phyloP scores from a whole-genome alignment of 2,113 vertebrate species.

The Dryoscopus gambensis region DNA sequence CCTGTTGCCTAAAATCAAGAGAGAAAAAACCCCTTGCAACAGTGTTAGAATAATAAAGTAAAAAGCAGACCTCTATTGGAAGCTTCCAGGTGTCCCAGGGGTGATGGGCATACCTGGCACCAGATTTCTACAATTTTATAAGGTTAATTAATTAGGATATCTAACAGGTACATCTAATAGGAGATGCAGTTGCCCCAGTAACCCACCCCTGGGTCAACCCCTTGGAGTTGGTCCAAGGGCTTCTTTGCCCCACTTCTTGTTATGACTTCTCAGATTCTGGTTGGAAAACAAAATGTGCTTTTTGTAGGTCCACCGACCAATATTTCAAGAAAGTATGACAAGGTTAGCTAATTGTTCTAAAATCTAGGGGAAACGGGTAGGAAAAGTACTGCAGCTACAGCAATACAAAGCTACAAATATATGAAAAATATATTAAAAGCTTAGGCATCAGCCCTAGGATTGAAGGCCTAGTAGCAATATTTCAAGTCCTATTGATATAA shows the following conservation, averaged over 20 bases:
- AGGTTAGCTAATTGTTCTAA: background rate
- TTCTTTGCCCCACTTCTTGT: background rate
- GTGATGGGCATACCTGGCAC: background rate
- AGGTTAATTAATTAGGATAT: background rate
- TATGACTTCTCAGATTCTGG: background rate
- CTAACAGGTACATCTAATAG: background rate
- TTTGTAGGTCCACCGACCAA: background rate
- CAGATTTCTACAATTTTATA: background rate
- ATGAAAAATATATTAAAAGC: background rate
- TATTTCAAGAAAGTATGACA: background rate
- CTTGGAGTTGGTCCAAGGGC: background rate
- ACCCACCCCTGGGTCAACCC: rapidly evolving
- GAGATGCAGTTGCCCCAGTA: background rate
- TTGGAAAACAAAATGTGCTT: background rate
- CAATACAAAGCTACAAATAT: background rate
- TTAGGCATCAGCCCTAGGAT: background rate
- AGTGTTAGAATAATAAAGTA: background rate
- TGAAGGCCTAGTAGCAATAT: background rate
- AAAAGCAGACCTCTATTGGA: background rate
- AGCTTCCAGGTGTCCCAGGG: background rate
- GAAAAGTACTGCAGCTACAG: background rate
- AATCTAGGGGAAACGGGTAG: background rate
- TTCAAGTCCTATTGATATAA: background rate
- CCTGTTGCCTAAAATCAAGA: background rate
- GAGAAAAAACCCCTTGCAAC: background rate